Percentiles rank a stretch among this genome's conserved stretches.
Conservation (phyloP, 2,888 invertebrate genomes). For the Romanomermis culicivorax region DNA sequence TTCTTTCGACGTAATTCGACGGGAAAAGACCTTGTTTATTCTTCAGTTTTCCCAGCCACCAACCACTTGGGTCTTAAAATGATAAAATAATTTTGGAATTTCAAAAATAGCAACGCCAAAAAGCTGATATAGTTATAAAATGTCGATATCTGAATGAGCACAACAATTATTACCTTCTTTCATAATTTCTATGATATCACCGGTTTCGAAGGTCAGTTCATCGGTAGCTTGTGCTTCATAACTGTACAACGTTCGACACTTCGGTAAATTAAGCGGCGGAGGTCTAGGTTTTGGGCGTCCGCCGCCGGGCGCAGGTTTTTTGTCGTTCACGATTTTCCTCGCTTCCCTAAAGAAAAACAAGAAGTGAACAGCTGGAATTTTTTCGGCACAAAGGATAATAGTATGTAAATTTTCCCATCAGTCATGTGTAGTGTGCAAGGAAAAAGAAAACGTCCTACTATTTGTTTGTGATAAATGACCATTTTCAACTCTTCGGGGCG, state of each 20-base stretch:
- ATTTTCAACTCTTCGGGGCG: too few species aligned
- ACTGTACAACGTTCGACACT: constrained; percentile 37
- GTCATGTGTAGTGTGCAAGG: not conserved
- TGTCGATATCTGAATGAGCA: not conserved
- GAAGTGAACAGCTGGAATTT: too few species aligned
- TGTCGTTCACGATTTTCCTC: not conserved
- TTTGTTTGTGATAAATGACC: too few species aligned
- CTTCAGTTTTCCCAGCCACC: constrained; percentile 43
- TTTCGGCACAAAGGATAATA: too few species aligned
- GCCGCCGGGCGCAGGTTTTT: constrained; percentile 28
- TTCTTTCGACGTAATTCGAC: constrained; percentile 41
- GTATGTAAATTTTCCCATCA: too few species aligned
- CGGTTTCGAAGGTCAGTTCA: constrained; percentile 41
- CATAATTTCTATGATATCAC: constrained; percentile 41
- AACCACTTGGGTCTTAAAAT: constrained; percentile 42
- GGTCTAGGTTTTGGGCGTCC: constrained; percentile 30
- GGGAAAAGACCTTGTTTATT: constrained; percentile 43
- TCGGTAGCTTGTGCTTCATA: constrained; percentile 46
- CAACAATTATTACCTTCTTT: constrained; percentile 35
- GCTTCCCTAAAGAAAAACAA: constrained; percentile 8
- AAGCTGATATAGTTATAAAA: not conserved
- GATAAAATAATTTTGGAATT: not conserved
- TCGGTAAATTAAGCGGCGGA: constrained; percentile 28
- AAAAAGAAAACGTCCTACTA: not conserved
- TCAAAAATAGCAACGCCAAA: too few species aligned